Evolutionary conservation across 2,113 vertebrate species (phyloP).

Genomic region (Saguinus midas): DNA sequence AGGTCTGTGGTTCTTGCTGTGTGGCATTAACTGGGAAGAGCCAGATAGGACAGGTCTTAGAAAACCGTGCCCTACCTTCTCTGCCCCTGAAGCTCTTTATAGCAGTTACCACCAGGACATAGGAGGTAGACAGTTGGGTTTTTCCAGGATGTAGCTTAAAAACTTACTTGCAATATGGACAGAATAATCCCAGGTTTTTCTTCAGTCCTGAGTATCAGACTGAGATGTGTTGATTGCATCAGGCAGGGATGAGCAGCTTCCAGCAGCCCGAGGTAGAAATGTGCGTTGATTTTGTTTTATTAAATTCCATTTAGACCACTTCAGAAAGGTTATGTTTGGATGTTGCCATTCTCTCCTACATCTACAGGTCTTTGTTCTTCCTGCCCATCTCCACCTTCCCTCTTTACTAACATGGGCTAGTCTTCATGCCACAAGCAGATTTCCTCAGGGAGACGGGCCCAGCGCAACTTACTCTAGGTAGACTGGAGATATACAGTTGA

Average conservation of each 20-base stretch:
- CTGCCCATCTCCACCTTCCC: neutral
- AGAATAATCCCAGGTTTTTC: neutral
- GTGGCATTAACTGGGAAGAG: neutral
- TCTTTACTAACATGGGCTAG: neutral
- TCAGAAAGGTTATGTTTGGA: neutral
- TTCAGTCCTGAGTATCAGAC: neutral
- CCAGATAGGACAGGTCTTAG: neutral
- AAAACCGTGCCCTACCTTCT: neutral
- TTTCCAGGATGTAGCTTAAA: neutral
- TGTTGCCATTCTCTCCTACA: neutral
- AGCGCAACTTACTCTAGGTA: neutral
- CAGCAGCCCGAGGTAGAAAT: neutral
- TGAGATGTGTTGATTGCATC: conserved; percentile 34
- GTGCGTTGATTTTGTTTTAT: neutral
- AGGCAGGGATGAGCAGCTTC: neutral
- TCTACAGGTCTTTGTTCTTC: neutral
- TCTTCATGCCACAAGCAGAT: neutral
- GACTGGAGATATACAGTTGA: neutral
- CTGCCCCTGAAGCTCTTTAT: neutral
- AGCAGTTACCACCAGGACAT: neutral
- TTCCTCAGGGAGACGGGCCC: neutral
- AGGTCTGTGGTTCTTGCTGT: neutral
- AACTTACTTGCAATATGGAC: neutral
- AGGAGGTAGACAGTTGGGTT: neutral
- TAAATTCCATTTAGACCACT: neutral